Conservation (phyloP, 2,797 vertebrate species). For the Tympanoctomys barrerae region DNA sequence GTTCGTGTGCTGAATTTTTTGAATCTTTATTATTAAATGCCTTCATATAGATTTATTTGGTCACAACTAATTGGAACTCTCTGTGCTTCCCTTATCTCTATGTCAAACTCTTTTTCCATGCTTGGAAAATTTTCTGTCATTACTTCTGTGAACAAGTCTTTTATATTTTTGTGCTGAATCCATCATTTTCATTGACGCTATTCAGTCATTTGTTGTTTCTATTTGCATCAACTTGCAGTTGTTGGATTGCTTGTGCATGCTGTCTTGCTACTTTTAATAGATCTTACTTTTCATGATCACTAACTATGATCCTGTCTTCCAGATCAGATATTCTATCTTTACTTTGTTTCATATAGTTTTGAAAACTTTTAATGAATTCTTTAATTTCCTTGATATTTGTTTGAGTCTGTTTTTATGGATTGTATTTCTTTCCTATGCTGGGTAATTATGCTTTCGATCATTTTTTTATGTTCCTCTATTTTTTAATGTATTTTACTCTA, state of each 20-base stretch:
- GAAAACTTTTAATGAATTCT: not conserved
- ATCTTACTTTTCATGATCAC: not conserved
- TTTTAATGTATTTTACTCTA: not conserved
- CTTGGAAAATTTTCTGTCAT: not conserved
- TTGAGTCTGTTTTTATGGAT: not conserved
- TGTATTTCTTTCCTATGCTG: not conserved
- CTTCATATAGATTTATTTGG: not conserved
- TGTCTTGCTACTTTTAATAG: not conserved
- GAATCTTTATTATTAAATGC: not conserved
- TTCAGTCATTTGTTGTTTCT: not conserved
- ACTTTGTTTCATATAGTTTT: not conserved
- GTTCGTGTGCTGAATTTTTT: not conserved
- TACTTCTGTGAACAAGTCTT: not conserved
- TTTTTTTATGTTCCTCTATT: not conserved
- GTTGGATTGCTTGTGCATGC: not conserved
- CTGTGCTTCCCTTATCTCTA: not conserved
- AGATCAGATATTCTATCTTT: not conserved
- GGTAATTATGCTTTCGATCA: not conserved
- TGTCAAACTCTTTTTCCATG: not conserved
- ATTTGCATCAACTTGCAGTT: not conserved
- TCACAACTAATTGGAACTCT: not conserved
- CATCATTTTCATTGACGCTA: not conserved
- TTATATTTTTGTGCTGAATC: not conserved
- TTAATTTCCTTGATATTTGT: not conserved
- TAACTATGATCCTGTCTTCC: not conserved